Conservation (phyloP, 1,140 invertebrate species). For the Dendrolimus kikuchii region DNA sequence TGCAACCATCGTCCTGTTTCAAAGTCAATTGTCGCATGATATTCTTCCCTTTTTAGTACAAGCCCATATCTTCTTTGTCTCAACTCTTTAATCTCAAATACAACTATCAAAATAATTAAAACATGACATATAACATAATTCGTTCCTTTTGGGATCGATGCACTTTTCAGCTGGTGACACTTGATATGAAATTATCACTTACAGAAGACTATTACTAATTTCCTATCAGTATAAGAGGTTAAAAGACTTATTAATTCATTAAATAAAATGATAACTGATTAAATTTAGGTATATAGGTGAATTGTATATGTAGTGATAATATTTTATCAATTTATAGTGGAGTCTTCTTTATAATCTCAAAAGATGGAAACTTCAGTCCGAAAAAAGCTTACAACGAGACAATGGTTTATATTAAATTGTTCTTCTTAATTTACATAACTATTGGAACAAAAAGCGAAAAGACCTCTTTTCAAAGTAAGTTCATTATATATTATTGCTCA, state of each 20-base stretch:
- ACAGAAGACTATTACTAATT: too few species aligned
- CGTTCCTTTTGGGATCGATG: too few species aligned
- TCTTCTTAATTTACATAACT: slow-evolving; percentile 9
- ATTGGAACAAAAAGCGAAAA: not conserved
- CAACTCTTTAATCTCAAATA: too few species aligned
- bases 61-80: too few species aligned
- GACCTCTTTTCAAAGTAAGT: too few species aligned
- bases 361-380: slow-evolving; percentile 8
- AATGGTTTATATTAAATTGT: slow-evolving; percentile 9
- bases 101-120: not conserved
- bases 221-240: slow-evolving; percentile 3
- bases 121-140: not conserved
- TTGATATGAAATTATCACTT: too few species aligned
- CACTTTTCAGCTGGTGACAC: too few species aligned
- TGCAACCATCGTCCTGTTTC: too few species aligned
- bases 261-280: slow-evolving; percentile 2
- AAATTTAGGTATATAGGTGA: not conserved
- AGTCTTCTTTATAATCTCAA: slow-evolving; percentile 5
- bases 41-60: too few species aligned
- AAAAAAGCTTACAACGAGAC: slow-evolving; percentile 3
- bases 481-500: too few species aligned
- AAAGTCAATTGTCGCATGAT: too few species aligned
- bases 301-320: too few species aligned
- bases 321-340: not conserved
- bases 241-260: slow-evolving; percentile 7